phyloP scores from a whole-genome alignment of 2,113 vertebrate genomes.

The Dolichallabes microphthalmus region DNA sequence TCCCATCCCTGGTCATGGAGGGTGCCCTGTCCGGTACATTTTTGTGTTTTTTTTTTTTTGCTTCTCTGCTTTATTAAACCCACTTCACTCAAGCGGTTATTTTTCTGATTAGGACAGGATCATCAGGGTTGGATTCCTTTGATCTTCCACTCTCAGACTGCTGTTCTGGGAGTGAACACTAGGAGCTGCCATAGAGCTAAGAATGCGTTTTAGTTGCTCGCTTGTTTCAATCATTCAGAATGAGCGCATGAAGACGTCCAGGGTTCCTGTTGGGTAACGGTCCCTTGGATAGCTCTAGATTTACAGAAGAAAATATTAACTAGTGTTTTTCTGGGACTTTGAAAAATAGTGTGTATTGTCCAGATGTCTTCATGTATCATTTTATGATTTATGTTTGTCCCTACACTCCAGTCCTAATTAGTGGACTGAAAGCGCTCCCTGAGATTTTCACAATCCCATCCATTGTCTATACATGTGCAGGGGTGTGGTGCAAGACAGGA shows the following conservation, averaged over 20 bases:
- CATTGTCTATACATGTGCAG: background rate
- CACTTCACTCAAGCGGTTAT: no score
- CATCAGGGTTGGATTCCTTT: no score
- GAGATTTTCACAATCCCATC: background rate
- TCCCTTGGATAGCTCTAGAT: background rate
- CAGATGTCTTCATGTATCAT: background rate
- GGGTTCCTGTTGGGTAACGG: background rate
- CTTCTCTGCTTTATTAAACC: no score
- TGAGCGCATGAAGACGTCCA: background rate
- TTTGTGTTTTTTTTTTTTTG: no score
- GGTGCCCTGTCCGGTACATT: no score
- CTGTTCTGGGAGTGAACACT: background rate
- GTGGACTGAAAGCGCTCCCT: background rate
- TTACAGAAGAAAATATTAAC: background rate
- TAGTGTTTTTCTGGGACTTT: background rate
- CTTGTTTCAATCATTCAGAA: background rate
- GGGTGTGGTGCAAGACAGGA: background rate
- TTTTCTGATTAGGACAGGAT: no score
- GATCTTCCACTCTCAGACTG: background rate
- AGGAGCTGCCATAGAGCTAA: background rate
- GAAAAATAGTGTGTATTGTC: background rate
- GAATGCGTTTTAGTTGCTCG: background rate
- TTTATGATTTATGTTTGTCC: background rate
- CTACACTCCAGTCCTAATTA: background rate
- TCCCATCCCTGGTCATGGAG: no score